phyloP scores from a whole-genome alignment of 1,140 invertebrate genomes.

The Ctenoplectra terminalis region DNA sequence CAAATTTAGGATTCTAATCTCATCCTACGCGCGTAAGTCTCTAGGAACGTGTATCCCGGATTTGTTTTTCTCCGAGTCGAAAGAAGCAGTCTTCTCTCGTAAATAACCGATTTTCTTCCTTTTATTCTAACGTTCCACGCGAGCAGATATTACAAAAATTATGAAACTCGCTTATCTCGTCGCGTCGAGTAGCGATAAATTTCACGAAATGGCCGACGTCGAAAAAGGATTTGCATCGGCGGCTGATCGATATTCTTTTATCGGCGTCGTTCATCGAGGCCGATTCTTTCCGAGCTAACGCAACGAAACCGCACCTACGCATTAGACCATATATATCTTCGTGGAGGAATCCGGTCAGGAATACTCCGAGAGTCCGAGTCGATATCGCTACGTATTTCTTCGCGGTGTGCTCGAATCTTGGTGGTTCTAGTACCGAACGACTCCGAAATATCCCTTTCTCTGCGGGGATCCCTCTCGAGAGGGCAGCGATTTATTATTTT shows the following conservation, averaged over 20 bases:
- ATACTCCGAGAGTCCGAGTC: conserved; percentile 8
- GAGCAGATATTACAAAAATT: background rate
- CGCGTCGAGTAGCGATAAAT: background rate
- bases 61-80: background rate
- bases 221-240: background rate
- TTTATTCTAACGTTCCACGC: background rate
- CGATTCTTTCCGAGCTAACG: background rate
- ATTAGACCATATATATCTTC: conserved; percentile 6
- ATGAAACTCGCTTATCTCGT: background rate
- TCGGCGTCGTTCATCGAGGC: background rate
- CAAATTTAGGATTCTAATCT: conserved; percentile 23
- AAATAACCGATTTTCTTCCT: background rate
- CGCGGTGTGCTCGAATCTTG: background rate
- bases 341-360: conserved; percentile 6
- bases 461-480: conserved; percentile 5
- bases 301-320: conserved; percentile 20
- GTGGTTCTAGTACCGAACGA: background rate
- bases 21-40: background rate
- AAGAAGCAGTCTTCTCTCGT: background rate
- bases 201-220: background rate
- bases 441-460: conserved; percentile 32
- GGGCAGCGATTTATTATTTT: conserved; percentile 62
- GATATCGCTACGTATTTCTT: background rate
- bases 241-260: conserved; percentile 28
- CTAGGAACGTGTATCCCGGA: background rate